Evolutionary conservation across 2,797 vertebrate species (phyloP).

Genomic region (Thunnus albacares): DNA sequence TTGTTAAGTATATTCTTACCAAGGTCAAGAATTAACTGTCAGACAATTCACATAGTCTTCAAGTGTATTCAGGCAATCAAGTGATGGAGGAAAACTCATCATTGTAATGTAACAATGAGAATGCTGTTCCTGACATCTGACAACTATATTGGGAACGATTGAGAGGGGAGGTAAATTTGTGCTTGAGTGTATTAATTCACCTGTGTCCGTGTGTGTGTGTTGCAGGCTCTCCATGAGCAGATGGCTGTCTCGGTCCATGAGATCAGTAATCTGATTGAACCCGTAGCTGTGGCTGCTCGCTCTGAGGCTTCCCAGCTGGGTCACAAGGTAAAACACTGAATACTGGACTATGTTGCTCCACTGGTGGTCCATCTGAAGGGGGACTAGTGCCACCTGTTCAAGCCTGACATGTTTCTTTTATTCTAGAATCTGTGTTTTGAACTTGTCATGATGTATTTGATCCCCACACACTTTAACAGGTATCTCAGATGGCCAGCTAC

Average conservation of each 20-base stretch:
- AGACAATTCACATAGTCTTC: too few species aligned
- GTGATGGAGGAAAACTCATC: neutral
- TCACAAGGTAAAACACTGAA: conserved; percentile 90
- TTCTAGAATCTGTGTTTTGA: conserved; percentile 13
- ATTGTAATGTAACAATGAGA: neutral
- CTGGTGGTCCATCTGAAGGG: neutral
- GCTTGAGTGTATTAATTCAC: neutral
- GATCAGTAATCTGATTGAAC: conserved; percentile 96
- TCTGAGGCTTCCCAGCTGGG: conserved; percentile 96
- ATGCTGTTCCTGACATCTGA: neutral
- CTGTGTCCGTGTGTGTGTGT: conserved; percentile 33
- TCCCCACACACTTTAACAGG: conserved; percentile 80
- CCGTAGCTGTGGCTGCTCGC: conserved; percentile 91
- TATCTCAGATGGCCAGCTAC: conserved; percentile 98
- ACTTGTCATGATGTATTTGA: neutral
- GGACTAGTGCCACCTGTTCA: neutral
- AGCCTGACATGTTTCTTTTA: neutral
- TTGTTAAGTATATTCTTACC: neutral
- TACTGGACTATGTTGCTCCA: neutral
- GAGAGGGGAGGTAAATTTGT: neutral
- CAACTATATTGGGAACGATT: neutral
- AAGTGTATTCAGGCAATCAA: neutral
- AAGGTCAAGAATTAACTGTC: neutral
- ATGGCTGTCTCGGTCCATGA: conserved; percentile 98
- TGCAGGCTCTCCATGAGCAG: conserved; percentile 95